Conservation (phyloP, 2,797 vertebrate genomes). For the Gallinago stenura region DNA sequence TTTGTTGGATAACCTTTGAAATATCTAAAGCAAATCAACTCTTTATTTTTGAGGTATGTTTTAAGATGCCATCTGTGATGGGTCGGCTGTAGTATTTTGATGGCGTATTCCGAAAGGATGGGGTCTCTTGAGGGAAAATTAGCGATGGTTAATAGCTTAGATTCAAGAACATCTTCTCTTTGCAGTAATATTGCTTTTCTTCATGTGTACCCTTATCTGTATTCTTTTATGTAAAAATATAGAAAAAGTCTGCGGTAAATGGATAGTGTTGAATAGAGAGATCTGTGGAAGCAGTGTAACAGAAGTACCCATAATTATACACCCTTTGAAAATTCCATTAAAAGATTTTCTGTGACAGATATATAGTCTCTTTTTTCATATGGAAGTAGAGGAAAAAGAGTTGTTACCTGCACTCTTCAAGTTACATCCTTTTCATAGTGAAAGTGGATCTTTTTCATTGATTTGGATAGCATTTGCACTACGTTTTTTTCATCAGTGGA, state of each 20-base stretch:
- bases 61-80: neutral
- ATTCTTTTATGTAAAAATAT: neutral
- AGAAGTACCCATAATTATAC: neutral
- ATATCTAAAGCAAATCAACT: neutral
- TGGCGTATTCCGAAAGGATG: neutral
- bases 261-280: neutral
- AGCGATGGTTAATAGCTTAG: neutral
- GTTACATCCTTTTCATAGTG: neutral
- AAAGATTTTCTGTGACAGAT: neutral
- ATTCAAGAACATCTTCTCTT: neutral
- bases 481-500: neutral
- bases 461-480: neutral
- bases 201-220: accelerated
- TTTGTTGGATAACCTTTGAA: neutral
- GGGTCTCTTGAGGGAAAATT: neutral
- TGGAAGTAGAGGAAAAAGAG: neutral
- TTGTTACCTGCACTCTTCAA: neutral
- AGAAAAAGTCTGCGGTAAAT: neutral
- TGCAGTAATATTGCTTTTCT: neutral
- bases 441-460: neutral
- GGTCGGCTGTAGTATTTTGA: neutral
- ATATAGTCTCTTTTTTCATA: neutral
- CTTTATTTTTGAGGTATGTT: neutral
- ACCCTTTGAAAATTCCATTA: neutral
- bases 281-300: neutral